These are phyloP conservation scores for Sebastes taczanowskii DNA, from an alignment of 2,797 vertebrate genomes.

Conservation along the genomic window DNA sequence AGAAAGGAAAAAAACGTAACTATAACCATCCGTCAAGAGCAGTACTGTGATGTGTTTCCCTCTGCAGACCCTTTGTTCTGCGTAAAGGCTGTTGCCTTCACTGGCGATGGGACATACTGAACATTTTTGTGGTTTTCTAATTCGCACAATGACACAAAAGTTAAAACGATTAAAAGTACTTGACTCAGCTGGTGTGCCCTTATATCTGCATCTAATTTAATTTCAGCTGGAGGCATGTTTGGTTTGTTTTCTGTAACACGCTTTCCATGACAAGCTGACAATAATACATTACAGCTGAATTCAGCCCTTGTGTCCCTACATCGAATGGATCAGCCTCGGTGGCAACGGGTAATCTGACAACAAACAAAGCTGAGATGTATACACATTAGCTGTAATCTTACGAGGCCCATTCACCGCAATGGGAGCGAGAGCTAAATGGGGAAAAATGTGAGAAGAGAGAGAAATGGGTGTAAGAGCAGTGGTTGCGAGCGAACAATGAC, in stretches of 20 bases:
- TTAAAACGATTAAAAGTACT: conserved; percentile 23
- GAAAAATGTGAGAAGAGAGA: conserved; percentile 34
- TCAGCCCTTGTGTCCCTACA: conserved; percentile 23
- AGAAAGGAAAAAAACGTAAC: conserved; percentile 13
- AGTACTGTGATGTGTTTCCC: conserved; percentile 37
- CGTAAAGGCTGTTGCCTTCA: conserved; percentile 31
- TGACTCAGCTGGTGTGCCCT: background rate
- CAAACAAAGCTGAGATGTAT: conserved; percentile 25
- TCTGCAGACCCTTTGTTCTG: conserved; percentile 53
- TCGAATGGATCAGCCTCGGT: conserved; percentile 44
- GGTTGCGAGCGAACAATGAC: conserved; percentile 60
- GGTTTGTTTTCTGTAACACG: conserved; percentile 12
- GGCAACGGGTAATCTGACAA: conserved; percentile 40
- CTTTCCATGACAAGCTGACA: conserved; percentile 25
- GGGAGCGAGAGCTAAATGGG: conserved; percentile 24
- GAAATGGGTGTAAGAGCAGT: conserved; percentile 40
- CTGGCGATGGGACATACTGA: conserved; percentile 33
- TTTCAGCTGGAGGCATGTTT: conserved; percentile 16
- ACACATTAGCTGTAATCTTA: conserved; percentile 47
- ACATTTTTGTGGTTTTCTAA: conserved; percentile 40
- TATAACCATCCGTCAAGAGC: conserved; percentile 51
- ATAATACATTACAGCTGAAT: conserved; percentile 22
- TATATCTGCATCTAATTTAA: conserved; percentile 48
- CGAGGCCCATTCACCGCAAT: conserved; percentile 19
- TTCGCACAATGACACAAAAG: conserved; percentile 26